phyloP scores from a whole-genome alignment of 2,113 vertebrate genomes.

The Pterocles burchelli region DNA sequence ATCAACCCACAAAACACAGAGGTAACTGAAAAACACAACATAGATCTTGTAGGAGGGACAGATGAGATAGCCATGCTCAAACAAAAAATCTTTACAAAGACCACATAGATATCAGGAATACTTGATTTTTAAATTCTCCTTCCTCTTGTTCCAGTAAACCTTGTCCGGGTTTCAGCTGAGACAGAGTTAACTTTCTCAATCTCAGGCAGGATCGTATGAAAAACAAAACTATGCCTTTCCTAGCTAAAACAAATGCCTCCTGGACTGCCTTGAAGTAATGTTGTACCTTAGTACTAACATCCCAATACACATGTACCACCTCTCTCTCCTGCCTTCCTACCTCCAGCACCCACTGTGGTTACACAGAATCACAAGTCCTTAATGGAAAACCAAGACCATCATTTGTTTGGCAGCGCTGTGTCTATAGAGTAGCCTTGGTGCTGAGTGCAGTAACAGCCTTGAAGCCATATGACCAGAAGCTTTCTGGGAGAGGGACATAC shows the following conservation, averaged over 20 bases:
- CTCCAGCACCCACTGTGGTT: not conserved
- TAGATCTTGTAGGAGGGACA: fast-evolving
- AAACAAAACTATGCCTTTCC: not conserved
- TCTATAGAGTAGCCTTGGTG: not conserved
- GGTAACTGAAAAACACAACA: not conserved
- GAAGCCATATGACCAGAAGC: not conserved
- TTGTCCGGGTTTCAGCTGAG: not conserved
- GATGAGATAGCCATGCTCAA: not conserved
- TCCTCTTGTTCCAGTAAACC: not conserved
- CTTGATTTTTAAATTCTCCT: not conserved
- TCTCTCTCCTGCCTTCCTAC: not conserved
- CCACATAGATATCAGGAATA: not conserved
- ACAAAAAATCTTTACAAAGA: not conserved
- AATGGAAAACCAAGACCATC: not conserved
- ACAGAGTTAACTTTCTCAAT: no score
- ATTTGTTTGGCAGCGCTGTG: not conserved
- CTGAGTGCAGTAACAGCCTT: not conserved
- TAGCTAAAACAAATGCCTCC: not conserved
- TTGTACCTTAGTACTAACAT: not conserved
- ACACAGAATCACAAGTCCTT: not conserved
- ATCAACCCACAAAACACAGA: not conserved
- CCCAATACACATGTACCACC: fast-evolving
- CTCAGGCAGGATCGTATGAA: not conserved
- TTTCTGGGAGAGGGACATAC: not conserved
- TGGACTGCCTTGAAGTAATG: not conserved